These are phyloP conservation scores for Tachysurus vachellii DNA, from an alignment of 2,113 vertebrate species.

Conservation along the genomic window DNA sequence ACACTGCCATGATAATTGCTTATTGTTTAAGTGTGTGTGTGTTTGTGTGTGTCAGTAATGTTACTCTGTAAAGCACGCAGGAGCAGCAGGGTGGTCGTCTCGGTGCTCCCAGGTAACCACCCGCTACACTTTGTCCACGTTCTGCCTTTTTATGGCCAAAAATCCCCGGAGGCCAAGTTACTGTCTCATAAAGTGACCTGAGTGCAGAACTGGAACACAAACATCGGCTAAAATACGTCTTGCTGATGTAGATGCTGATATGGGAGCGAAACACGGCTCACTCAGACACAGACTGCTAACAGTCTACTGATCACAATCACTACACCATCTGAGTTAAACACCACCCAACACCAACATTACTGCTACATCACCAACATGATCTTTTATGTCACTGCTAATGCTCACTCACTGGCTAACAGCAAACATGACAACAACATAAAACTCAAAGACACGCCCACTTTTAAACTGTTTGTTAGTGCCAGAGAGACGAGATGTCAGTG, in stretches of 20 bases:
- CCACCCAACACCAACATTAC: too few relatives aligned
- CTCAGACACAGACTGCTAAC: neutral
- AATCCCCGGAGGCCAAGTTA: too few relatives aligned
- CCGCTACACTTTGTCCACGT: slow-evolving; percentile 28
- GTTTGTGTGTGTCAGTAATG: slow-evolving; percentile 29
- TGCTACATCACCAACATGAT: too few relatives aligned
- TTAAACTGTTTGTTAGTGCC: neutral
- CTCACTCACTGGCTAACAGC: too few relatives aligned
- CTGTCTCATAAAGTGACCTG: slow-evolving; percentile 8
- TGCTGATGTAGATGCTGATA: neutral
- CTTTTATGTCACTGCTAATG: too few relatives aligned
- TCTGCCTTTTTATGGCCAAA: slow-evolving; percentile 36
- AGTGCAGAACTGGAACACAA: neutral
- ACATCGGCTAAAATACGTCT: neutral
- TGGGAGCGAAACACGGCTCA: neutral
- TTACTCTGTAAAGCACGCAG: neutral
- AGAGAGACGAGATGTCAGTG: too few relatives aligned
- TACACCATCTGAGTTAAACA: too few relatives aligned
- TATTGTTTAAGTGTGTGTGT: slow-evolving; percentile 18
- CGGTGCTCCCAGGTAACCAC: slow-evolving; percentile 19
- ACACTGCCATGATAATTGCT: too few relatives aligned
- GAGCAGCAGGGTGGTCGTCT: neutral
- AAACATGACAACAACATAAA: neutral
- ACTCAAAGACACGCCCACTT: neutral
- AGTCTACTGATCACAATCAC: neutral